These are phyloP conservation scores for Callipepla squamata DNA, from an alignment of 2,113 vertebrate species.

Conservation along the genomic window DNA sequence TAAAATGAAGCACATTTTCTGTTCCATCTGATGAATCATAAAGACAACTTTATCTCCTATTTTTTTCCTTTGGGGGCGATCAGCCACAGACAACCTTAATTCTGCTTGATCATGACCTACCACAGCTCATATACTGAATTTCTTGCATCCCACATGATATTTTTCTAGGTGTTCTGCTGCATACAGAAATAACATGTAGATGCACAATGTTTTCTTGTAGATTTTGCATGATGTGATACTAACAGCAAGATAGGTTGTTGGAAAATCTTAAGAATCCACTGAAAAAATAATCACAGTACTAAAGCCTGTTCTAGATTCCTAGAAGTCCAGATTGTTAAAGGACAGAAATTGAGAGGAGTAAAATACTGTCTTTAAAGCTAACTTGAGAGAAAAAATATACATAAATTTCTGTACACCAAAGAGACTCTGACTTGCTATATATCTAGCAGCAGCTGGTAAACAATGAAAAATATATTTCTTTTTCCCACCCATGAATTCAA, in stretches of 20 bases:
- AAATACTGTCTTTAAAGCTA: not conserved
- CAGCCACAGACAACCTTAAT: not conserved
- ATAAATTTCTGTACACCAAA: not conserved
- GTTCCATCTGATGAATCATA: not conserved
- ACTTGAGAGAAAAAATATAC: not conserved
- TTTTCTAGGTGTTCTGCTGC: not conserved
- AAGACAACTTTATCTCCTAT: not conserved
- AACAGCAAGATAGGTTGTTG: not conserved
- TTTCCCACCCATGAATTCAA: slow-evolving; percentile 10
- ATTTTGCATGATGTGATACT: not conserved
- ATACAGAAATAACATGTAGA: not conserved
- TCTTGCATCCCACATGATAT: not conserved
- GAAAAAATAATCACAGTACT: not conserved
- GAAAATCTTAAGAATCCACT: not conserved
- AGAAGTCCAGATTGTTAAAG: not conserved
- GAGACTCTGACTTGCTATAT: not conserved
- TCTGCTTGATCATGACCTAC: not conserved
- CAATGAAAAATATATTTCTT: not conserved
- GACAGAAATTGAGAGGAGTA: not conserved
- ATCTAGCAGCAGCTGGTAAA: not conserved
- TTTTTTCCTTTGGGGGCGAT: not conserved
- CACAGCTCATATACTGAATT: not conserved
- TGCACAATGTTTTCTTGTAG: not conserved
- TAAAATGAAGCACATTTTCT: not conserved
- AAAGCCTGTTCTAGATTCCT: not conserved